These are phyloP conservation scores for Eulemur albifrons DNA, from an alignment of 2,797 vertebrate genomes.

Conservation along the genomic window DNA sequence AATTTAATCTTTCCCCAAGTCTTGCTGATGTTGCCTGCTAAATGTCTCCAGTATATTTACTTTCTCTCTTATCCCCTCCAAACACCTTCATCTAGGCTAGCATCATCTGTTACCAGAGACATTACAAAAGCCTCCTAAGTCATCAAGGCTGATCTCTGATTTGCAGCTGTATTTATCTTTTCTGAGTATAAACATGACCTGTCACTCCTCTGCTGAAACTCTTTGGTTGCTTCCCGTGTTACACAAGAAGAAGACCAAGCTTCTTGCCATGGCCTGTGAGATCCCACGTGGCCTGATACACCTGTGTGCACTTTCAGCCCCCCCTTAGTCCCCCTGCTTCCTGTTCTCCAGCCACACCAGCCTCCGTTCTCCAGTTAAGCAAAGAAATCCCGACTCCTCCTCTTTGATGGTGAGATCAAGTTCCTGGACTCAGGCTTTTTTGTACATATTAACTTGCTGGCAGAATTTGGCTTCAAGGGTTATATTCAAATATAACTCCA, in stretches of 20 bases:
- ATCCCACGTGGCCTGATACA: rapidly evolving
- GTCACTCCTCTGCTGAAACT: neutral
- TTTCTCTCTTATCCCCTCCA: neutral
- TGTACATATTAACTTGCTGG: neutral
- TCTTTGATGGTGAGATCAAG: neutral
- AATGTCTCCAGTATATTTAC: neutral
- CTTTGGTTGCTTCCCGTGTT: neutral
- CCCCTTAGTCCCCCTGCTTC: rapidly evolving
- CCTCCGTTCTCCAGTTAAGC: neutral
- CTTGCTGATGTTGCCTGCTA: neutral
- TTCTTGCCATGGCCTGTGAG: neutral
- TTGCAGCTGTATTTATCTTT: neutral
- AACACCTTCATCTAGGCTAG: neutral
- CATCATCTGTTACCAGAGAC: neutral
- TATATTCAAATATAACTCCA: neutral
- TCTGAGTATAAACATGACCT: neutral
- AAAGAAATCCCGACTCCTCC: neutral
- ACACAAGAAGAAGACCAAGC: neutral
- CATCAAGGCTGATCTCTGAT: neutral
- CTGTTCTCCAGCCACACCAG: neutral
- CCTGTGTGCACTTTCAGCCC: neutral
- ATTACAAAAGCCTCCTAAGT: neutral
- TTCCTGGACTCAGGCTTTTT: neutral
- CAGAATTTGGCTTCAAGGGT: neutral
- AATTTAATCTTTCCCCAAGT: neutral